Conservation (phyloP, 64 coral and sea anemone species). For the Porites australiensis region DNA sequence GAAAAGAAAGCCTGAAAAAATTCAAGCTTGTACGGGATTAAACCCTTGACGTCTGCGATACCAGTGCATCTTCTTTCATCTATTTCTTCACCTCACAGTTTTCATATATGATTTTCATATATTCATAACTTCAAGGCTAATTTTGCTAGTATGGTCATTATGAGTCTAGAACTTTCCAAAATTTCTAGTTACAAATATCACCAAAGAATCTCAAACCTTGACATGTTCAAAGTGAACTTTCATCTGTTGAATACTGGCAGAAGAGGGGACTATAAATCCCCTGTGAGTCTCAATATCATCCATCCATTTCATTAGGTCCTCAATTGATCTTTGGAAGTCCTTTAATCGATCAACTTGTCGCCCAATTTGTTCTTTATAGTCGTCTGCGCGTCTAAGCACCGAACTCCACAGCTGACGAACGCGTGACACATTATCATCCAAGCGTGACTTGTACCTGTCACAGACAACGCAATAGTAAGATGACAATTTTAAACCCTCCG, state of each 20-base stretch:
- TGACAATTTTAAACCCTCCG: too few relatives aligned
- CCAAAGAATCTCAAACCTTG: slow-evolving; percentile 67
- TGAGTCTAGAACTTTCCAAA: too few relatives aligned
- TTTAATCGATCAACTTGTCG: slow-evolving; percentile 68
- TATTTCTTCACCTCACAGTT: too few relatives aligned
- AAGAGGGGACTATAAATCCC: slow-evolving; percentile 83
- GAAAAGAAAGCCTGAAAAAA: too few relatives aligned
- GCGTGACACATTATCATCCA: slow-evolving; percentile 33
- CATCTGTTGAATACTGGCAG: slow-evolving; percentile 82
- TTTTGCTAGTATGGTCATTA: too few relatives aligned
- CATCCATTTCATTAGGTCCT: slow-evolving; percentile 79
- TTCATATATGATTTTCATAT: too few relatives aligned
- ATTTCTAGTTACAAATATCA: too few relatives aligned
- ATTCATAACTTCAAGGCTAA: too few relatives aligned
- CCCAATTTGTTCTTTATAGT: slow-evolving; percentile 75
- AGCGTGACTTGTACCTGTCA: neutral
- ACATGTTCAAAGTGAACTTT: slow-evolving; percentile 97
- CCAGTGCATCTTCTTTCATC: too few relatives aligned
- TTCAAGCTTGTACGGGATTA: too few relatives aligned
- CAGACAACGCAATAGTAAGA: too few relatives aligned
- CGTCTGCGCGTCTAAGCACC: slow-evolving; percentile 62
- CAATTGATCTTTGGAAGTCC: slow-evolving; percentile 70
- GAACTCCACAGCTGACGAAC: slow-evolving; percentile 68
- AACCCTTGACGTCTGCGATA: too few relatives aligned
- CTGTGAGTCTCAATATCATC: slow-evolving; percentile 76